Evolutionary conservation across 2,888 invertebrate genomes (phyloP), one percentile per base, ranked within the genome.

Genomic region (Plagodis pulveraria): DNA sequence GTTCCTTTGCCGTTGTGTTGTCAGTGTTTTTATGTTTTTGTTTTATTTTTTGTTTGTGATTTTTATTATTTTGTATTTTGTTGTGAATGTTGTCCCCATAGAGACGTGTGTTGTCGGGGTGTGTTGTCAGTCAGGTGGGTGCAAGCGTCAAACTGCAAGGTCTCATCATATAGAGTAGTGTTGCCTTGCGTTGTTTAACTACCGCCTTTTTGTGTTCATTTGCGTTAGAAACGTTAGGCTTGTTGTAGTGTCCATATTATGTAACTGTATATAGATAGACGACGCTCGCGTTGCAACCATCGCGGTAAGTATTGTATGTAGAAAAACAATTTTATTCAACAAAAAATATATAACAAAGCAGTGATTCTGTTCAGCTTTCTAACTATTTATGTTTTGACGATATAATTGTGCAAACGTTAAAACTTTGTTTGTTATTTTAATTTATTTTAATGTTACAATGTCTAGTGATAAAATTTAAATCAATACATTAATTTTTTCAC

Each of bases 1-100:
- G 9, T 81, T 78, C 89, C 87, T 85, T 88, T 89, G 88, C 88
- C 85, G 87, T 88, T 91, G 90, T 91, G 87, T 86, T 81, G 85
- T 86, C 83, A 81, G 78, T 88, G 85, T 82, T 79, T 71, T 74
- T 78, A 76, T 81, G 78, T 72, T 75, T 81, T 75, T 76, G 66
- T 77, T 76, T 72, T 70, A 70, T 70, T 74, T 76, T 74, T 62
- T 73, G 67, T 75, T 75, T 73, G 69, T 76, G 69, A 71, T 22
- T 42, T 72, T 76, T 40, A 9, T 8, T 40, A 10, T 76, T 78
- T 71, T 76, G 71, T 78, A 72, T 78, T 75, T 81, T 82, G 78
- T 81, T 88, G 87, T 91, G 86, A 80, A 84, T 88, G 89, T 88
- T 84, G 82, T 74, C 74, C 89, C 83, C 76, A 69, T 85, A 83